phyloP scores from a whole-genome alignment of 1,140 invertebrate species.

The Leptestheria dahalacensis region DNA sequence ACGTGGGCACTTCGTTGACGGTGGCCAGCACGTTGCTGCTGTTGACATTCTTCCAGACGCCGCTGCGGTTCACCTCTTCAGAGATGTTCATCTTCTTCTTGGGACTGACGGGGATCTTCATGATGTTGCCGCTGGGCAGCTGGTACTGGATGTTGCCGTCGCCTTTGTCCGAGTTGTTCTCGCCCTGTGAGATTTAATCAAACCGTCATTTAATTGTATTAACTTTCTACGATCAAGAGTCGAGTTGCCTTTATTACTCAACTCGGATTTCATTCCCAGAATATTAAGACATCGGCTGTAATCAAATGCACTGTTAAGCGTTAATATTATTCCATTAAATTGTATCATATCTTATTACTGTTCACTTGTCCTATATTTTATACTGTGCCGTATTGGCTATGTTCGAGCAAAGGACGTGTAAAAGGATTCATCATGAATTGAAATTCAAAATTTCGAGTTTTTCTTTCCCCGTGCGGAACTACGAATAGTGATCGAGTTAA shows the following conservation, averaged over 20 bases:
- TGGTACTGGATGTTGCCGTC: constrained; percentile 59
- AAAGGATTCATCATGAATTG: too few relatives aligned
- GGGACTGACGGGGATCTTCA: constrained; percentile 43
- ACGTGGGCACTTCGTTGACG: not conserved
- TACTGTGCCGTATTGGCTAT: too few relatives aligned
- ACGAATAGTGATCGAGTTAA: constrained; percentile 25
- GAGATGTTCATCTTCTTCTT: constrained; percentile 59
- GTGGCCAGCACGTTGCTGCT: constrained; percentile 29
- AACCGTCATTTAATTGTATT: too few relatives aligned
- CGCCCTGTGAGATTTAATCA: not conserved
- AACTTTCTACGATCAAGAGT: too few relatives aligned
- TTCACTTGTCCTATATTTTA: too few relatives aligned
- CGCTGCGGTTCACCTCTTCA: constrained; percentile 82
- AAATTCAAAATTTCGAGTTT: constrained; percentile 82
- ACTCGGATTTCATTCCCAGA: too few relatives aligned
- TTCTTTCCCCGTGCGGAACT: constrained; percentile 32
- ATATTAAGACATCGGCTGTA: too few relatives aligned
- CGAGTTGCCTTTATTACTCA: too few relatives aligned
- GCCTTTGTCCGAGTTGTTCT: not conserved
- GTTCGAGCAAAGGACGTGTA: too few relatives aligned
- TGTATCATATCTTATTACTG: too few relatives aligned
- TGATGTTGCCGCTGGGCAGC: constrained; percentile 75
- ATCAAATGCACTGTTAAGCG: too few relatives aligned
- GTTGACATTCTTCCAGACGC: constrained; percentile 87
- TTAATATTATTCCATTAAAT: too few relatives aligned